phyloP scores from a whole-genome alignment of 2,888 invertebrate genomes.

The Cistogaster globosa region DNA sequence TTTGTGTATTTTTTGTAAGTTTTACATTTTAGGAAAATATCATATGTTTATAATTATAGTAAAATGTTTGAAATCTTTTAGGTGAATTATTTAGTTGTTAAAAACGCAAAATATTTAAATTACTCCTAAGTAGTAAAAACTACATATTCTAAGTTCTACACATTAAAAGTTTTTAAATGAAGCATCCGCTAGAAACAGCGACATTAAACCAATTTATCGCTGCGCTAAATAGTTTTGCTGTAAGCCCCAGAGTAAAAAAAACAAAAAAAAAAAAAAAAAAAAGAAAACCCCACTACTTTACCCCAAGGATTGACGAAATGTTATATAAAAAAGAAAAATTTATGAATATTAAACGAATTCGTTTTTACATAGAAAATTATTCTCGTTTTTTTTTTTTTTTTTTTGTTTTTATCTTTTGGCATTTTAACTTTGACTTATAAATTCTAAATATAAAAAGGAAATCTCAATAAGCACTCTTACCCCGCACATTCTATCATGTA shows the following conservation, averaged over 20 bases:
- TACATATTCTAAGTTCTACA: too few species aligned
- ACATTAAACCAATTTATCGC: neutral
- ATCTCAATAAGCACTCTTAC: neutral
- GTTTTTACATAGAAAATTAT: neutral
- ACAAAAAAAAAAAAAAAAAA: constrained; percentile 11
- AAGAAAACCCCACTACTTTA: neutral
- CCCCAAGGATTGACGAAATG: constrained; percentile 24
- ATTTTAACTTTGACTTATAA: constrained; percentile 52
- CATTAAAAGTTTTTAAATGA: too few species aligned
- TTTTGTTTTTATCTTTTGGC: constrained; percentile 20
- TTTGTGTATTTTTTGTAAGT: too few species aligned
- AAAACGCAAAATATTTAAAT: too few species aligned
- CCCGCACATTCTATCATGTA: neutral
- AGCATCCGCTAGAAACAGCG: too few species aligned
- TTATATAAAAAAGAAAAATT: constrained; percentile 12
- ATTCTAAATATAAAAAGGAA: neutral
- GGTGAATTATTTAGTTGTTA: too few species aligned
- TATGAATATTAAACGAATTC: neutral
- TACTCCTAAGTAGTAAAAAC: too few species aligned
- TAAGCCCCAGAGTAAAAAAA: constrained; percentile 13
- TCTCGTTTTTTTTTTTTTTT: neutral
- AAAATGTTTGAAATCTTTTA: too few species aligned
- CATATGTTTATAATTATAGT: too few species aligned
- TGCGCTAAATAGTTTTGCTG: neutral
- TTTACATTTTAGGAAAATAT: too few species aligned